Evolutionary conservation across 2,113 vertebrate species (phyloP), one percentile per base, ranked within the genome.

Genomic region (Melanerpes aurifrons): DNA sequence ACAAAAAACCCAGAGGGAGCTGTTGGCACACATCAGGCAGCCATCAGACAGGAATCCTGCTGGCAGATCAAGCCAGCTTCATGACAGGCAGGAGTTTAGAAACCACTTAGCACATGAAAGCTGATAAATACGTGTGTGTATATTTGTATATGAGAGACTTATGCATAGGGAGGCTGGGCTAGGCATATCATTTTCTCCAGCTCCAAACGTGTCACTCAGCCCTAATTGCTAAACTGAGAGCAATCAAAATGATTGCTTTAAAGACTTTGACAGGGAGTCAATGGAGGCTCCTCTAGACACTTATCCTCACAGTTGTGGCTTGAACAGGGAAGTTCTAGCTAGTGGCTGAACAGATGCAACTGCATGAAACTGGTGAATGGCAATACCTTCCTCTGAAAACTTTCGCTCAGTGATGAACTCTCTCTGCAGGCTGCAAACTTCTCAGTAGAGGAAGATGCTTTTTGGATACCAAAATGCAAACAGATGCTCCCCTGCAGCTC

Each of bases 1-100:
- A 83, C 79, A 56, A 90, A 94, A 95, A 95, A 47, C 70, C 85
- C 85, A 96, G 90, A 96, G 91, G 80, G 90, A 97, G 86, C 71
- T 96, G 79, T 88, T 96, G 80, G 86, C 95, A 95, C 58, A 58
- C 58, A 72, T 12, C 58, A 47, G 1, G 15, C 61, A 74, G 85
- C 58, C 90, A 94, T 86, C 71, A 90, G 63, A 74, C 84, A 90
- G 47, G 71, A 89, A 79, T 86, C 62, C 75, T 82, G 45, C 53
- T 82, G 8, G 1, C 24, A 15, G 31, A 81, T 48, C 76, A 89
- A 89, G 72, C 43, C 95, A 83, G 80, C 81, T 82, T 57, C 70
- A 68, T 83, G 62, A 89, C 72, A 85, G 40, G 73, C 76, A 94
- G 82, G 76, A 80, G 53, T 79, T 88, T 86, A 85, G 77, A 91